Conservation (phyloP, 1,140 invertebrate species). For the Drosophila pachea region DNA sequence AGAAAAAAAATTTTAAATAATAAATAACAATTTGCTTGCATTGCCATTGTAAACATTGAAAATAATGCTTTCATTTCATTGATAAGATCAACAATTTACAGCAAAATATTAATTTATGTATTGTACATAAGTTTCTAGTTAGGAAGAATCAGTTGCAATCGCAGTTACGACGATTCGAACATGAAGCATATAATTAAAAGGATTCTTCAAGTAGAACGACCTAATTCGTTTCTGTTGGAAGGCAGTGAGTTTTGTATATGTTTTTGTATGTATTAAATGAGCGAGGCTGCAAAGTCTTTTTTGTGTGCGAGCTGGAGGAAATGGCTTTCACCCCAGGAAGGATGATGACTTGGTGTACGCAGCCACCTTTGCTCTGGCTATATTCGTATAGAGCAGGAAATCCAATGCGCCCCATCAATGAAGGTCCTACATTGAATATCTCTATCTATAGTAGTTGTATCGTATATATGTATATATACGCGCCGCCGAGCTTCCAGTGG, state of each 20-base stretch:
- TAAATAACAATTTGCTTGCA: conserved; percentile 75
- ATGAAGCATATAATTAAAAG: conserved; percentile 36
- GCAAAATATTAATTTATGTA: conserved; percentile 65
- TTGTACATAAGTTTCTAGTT: conserved; percentile 67
- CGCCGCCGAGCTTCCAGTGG: conserved; percentile 53
- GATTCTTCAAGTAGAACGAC: conserved; percentile 37
- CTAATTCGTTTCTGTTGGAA: conserved; percentile 50
- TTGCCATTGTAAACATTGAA: conserved; percentile 69
- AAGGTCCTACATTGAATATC: conserved; percentile 19
- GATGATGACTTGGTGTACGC: conserved; percentile 21
- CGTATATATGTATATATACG: conserved; percentile 29
- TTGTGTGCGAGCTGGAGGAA: conserved; percentile 35
- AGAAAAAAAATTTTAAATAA: conserved; percentile 53
- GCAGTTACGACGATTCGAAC: conserved; percentile 51
- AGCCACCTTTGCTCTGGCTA: conserved; percentile 36
- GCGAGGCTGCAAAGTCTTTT: conserved; percentile 74
- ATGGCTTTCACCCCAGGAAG: not conserved
- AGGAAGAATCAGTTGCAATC: conserved; percentile 62
- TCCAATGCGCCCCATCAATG: conserved; percentile 8
- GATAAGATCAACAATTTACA: conserved; percentile 68
- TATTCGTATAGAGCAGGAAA: conserved; percentile 28
- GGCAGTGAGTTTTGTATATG: conserved; percentile 63
- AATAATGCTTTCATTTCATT: conserved; percentile 61
- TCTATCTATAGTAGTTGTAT: too few species aligned
- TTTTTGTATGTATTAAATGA: conserved; percentile 43